Evolutionary conservation across 64 coral and sea anemone genomes (phyloP), one percentile per base, ranked within the genome.

Genomic region (Orbicella faveolata): DNA sequence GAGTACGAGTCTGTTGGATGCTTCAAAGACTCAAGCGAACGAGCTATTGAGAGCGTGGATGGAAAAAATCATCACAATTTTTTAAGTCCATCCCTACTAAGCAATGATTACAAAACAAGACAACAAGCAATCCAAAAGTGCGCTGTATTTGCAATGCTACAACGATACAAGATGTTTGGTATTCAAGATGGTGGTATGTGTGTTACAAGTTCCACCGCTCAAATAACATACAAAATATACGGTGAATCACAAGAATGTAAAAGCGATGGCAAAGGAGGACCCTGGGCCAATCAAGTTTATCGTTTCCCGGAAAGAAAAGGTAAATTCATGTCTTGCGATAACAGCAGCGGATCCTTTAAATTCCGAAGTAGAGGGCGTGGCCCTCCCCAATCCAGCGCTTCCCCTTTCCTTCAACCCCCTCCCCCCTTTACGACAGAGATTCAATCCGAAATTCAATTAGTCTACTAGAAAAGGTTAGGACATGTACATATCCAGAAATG

Each of bases 141-240:
- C 90, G 89, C 93, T 4, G 57, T 80, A 36, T 89, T 88, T 36
- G 67, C 93, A 53, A 83, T 62, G 64, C 84, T 78, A 41, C 76
- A 74, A 44, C 89, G 89, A 23, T 94, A 94, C 83, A 64, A 83
- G n/a, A 77, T 86, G 57, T 94, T 94, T 52, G 93, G 89, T 9
- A 36, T 94, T 4, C 93, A 94, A 81, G 84, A 94, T 76, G 93
- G 93, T 35, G 93, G 93, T 26, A 35, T 74, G 33, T 94, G 93
- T 61, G 79, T 88, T 48, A 94, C 89, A 41, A 83, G 93, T 2
- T 35, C 93, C 7, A 77, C 77, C 21, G 93, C 93, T 23, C 77
- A 63, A 57, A 55, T 26, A 26, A 48, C 36, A 59, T 94, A 90
- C 63, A 91, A 66, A 23, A 87, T 79, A n/a, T 94, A 87, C 36